Evolutionary conservation across 2,888 invertebrate genomes (phyloP).

Genomic region (Tinea semifulvella): DNA sequence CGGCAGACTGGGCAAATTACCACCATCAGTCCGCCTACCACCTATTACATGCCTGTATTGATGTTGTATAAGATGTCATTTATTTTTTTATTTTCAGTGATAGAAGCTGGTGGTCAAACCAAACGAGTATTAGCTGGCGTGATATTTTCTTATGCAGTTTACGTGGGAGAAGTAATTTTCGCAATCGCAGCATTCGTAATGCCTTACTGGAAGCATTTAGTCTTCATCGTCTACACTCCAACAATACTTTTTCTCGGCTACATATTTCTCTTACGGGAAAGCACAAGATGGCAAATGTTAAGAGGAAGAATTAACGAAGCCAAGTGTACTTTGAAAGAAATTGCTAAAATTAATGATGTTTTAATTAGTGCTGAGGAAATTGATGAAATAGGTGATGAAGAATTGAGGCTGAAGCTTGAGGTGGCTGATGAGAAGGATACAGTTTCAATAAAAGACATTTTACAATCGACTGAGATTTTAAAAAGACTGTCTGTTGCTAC

Average conservation of each 20-base stretch:
- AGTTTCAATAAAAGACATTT: conserved; percentile 3
- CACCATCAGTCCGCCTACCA: neutral
- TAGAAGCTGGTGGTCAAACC: conserved; percentile 11
- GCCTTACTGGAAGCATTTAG: conserved; percentile 13
- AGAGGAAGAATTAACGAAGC: neutral
- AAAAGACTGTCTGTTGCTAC: conserved; percentile 11
- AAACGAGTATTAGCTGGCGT: conserved; percentile 9
- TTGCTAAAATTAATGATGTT: neutral
- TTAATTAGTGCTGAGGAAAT: neutral
- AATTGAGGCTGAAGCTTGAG: conserved; percentile 4
- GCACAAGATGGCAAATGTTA: conserved; percentile 12
- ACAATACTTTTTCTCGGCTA: conserved; percentile 1
- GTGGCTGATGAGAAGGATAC: neutral
- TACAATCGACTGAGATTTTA: conserved; percentile 3
- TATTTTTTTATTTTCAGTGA: conserved; percentile 11
- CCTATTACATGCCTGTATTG: neutral
- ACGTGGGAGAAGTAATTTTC: conserved; percentile 8
- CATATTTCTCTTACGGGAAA: conserved; percentile 8
- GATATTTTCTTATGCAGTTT: conserved; percentile 11
- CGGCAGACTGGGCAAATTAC: neutral
- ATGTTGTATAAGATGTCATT: neutral
- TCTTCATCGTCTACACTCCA: conserved; percentile 6
- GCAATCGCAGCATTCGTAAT: neutral
- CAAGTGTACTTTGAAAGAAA: neutral
- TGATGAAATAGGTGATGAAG: neutral